Evolutionary conservation across 2,888 invertebrate species (phyloP), one percentile per base, ranked within the genome.

Genomic region (Stomorhina lunata): DNA sequence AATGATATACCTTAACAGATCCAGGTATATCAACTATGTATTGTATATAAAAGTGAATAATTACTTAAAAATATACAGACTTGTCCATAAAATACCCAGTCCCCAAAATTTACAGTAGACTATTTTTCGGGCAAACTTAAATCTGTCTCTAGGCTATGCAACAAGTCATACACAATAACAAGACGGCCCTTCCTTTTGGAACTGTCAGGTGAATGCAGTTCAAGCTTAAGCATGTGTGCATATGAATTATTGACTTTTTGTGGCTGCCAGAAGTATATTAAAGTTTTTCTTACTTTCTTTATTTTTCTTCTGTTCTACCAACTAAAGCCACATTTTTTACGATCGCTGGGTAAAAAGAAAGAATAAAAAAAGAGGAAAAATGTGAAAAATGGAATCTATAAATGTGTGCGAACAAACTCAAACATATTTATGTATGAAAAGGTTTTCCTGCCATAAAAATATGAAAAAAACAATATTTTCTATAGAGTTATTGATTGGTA

Each of bases 211-310:
- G n/a, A n/a, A n/a, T n/a, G n/a, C n/a, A n/a, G n/a, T n/a, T n/a
- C n/a, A n/a, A n/a, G n/a, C n/a, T 2, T 48, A 34, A 59, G 48
- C 5, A 27, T 61, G 6, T 61, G 32, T 55, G 40, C 34, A 12
- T 63, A 69, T 77, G 80, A 77, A 50, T 80, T 82, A 82, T 82
- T 79, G 82, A 82, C 82, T 82, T 82, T 77, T 66, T 79, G 75
- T 59, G 75, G 79, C 59, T 82, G 77, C 71, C 57, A 65, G 71
- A n/a, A 79, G 79, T 82, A 59, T 82, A 82, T 82, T 79, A 82
- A 79, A 79, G 75, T 76, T 71, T 22, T n/a, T 73, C n/a, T n/a
- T n/a, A n/a, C n/a, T n/a, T n/a, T n/a, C n/a, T n/a, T n/a, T 48
- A 12, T 29, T 76, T 76, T 77, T 20, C 37, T 76, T 59, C 9